Base-by-base conservation (phyloP, 2,113 vertebrate genomes). In the Axis porcinus region DNA sequence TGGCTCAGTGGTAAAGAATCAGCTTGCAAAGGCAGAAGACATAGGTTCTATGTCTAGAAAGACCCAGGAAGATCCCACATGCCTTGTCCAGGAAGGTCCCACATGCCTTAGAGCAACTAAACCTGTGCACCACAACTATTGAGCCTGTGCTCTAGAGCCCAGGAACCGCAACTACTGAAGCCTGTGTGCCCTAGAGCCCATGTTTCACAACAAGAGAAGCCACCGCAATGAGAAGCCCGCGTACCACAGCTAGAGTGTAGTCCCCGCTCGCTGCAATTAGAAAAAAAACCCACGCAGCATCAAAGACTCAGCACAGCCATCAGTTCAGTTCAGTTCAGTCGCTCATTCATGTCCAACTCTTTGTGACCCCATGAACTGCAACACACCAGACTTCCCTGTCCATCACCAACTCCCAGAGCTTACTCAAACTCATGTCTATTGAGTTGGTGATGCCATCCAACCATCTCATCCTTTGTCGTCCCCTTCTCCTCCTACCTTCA, bases 221-320 rank as follows among this genome's bases (percentile, higher is more conserved):
- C 36, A 40, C n/a, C 9, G 0, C 21, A 74, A 74, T 6, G 36
- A 40, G 67, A 74, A 74, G n/a, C 19, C 11, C 0, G 21, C 0
- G 5, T 2, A 40, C 36, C 19, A 25, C 36, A 40, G 6, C 67
- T 13, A 74, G n/a, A 74, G 67, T 40, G 36, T 40, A 23, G 36
- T 74, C 36, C 10, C 36, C 1, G 0, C 36, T 74, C 67, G 21
- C 67, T 40, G 67, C n/a, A 74, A 40, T 36, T 23, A 23, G 67
- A 74, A 36, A 40, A 40, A 40, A 40, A 40, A 21, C 19, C 67
- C 19, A 40, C 0, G 1, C 67, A 40, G 19, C 67, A 25, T 74
- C 67, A 74, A 40, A 40, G 67, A 74, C 36, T 74, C 67, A 23
- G 11, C 67, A 25, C 19, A 40, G 67, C 67, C 67, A 3, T 40